Evolutionary conservation across 2,113 vertebrate species (phyloP).

Genomic region (Cheirogaleus medius): DNA sequence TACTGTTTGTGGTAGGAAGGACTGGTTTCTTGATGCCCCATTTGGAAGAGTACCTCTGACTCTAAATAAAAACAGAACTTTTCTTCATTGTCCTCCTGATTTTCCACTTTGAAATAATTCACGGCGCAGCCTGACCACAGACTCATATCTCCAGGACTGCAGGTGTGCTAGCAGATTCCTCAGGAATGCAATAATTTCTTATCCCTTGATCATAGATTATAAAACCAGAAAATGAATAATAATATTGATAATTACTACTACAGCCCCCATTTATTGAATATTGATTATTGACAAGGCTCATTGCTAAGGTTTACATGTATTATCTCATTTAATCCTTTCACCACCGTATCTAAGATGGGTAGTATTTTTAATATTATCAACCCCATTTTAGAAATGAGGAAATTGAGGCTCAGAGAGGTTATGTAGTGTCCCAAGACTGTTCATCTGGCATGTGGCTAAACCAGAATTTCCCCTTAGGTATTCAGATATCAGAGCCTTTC

Average conservation of each 20-base stretch:
- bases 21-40: background rate
- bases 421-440: background rate
- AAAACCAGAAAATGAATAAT: background rate
- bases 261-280: background rate
- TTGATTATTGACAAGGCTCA: background rate
- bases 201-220: background rate
- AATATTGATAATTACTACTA: background rate
- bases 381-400: background rate
- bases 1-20: background rate
- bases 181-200: background rate
- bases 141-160: background rate
- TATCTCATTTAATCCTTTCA: background rate
- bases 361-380: background rate
- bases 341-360: background rate
- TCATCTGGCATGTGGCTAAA: background rate
- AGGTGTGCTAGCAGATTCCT: background rate
- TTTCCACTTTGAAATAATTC: conserved; percentile 20
- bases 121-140: background rate
- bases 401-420: background rate
- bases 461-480: background rate
- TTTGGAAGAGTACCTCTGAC: background rate
- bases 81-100: background rate
- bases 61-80: background rate
- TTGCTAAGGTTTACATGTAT: background rate
- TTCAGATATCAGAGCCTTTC: background rate